Conservation (phyloP, 2,888 invertebrate genomes). For the Macrostomum cliftonense region DNA sequence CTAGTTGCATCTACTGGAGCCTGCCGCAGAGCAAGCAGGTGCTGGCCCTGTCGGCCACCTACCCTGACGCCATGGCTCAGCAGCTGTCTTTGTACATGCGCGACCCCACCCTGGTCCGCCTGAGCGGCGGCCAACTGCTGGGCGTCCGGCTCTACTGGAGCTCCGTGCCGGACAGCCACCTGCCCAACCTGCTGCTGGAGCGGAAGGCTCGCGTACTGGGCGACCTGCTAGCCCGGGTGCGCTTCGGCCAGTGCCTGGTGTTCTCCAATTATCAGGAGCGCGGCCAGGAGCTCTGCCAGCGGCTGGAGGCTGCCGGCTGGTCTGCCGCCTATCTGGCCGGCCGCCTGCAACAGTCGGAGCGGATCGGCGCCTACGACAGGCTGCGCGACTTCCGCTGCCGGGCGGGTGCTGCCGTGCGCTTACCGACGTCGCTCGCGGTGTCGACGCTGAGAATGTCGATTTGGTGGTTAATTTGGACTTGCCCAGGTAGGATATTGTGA, state of each 20-base stretch:
- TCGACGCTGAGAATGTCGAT: slow-evolving; percentile 79
- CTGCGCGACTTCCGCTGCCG: slow-evolving; percentile 62
- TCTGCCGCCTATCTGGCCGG: slow-evolving; percentile 58
- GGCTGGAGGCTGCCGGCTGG: slow-evolving; percentile 54
- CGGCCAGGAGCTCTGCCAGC: slow-evolving; percentile 56
- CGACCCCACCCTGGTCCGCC: slow-evolving; percentile 55
- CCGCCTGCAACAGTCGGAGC: slow-evolving; percentile 55
- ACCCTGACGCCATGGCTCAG: slow-evolving; percentile 52
- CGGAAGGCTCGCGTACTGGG: slow-evolving; percentile 28
- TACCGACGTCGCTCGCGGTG: slow-evolving; percentile 71
- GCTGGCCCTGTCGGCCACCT: slow-evolving; percentile 79
- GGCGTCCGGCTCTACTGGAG: slow-evolving; percentile 62
- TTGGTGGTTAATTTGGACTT: slow-evolving; percentile 76
- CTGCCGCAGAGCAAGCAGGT: slow-evolving; percentile 66
- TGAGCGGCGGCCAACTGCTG: slow-evolving; percentile 51
- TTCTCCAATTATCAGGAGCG: slow-evolving; percentile 73
- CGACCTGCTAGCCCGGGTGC: slow-evolving; percentile 48
- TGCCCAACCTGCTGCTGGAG: slow-evolving; percentile 28
- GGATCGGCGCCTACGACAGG: slow-evolving; percentile 55
- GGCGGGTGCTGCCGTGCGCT: slow-evolving; percentile 63
- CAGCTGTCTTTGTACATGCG: slow-evolving; percentile 54
- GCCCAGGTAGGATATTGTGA: slow-evolving; percentile 42
- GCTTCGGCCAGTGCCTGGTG: slow-evolving; percentile 72
- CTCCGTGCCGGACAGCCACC: slow-evolving; percentile 28
- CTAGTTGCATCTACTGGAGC: slow-evolving; percentile 53